Evolutionary conservation across 2,113 vertebrate species (phyloP).

Genomic region (Brachyistius frenatus): DNA sequence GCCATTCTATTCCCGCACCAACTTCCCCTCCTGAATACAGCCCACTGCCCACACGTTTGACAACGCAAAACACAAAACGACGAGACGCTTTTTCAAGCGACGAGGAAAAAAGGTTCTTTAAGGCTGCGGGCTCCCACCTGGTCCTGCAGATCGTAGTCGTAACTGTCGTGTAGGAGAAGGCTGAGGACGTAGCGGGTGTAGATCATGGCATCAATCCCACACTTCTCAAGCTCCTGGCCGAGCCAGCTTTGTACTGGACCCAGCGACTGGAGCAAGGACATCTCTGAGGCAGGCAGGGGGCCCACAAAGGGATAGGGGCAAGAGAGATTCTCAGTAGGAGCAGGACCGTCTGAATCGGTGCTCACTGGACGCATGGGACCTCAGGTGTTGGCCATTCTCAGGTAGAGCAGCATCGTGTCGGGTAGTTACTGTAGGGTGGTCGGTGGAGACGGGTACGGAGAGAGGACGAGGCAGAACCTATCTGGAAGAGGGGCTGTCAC

Average conservation of each 20-base stretch:
- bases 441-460: slow-evolving; percentile 53
- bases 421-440: slow-evolving; percentile 64
- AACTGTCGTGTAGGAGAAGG: slow-evolving; percentile 98
- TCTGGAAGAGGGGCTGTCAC: slow-evolving; percentile 89
- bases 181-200: slow-evolving; percentile 99
- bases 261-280: slow-evolving; percentile 98
- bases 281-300: slow-evolving; percentile 91
- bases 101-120: neutral
- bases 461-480: slow-evolving; percentile 82
- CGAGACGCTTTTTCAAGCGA: neutral
- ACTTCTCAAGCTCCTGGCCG: slow-evolving; percentile 99
- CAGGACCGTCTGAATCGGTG: slow-evolving; percentile 91
- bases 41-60: neutral
- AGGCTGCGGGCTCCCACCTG: slow-evolving; percentile 86
- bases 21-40: slow-evolving; percentile 15
- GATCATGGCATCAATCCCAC: slow-evolving; percentile 99
- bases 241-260: slow-evolving; percentile 99
- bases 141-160: slow-evolving; percentile 98
- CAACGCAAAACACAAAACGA: neutral
- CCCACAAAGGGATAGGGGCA: slow-evolving; percentile 87
- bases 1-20: slow-evolving; percentile 12
- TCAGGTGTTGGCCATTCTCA: slow-evolving; percentile 93
- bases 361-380: slow-evolving; percentile 94
- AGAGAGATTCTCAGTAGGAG: slow-evolving; percentile 93
- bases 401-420: slow-evolving; percentile 87